Base-by-base conservation (phyloP, 2,888 invertebrate genomes). In the Polymixis lichenea region DNA sequence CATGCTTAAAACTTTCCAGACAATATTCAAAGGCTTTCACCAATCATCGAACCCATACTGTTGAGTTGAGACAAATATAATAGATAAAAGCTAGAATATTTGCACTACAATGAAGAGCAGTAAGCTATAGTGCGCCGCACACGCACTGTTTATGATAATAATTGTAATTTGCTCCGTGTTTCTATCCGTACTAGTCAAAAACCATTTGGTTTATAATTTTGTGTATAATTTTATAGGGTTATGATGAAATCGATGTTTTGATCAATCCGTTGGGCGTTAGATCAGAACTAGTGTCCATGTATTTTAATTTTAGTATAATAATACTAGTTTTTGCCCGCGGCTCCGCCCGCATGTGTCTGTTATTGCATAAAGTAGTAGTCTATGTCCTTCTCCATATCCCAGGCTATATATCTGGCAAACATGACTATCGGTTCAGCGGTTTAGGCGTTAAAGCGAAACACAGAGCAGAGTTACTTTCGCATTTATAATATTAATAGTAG, bases 111-210 rank as follows among this genome's bases (percentile, higher is more conserved):
- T 74, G 75, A 72, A 83, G 66, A 53, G 68, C 77, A 75, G 78
- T 80, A 75, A 77, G 76, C 60, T 28, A 13, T 32, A 66, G 49
- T 58, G 61, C 56, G 67, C 70, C 68, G 69, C 80, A 77, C 75
- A 79, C 82, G 87, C 90, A 86, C 83, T 89, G 89, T 86, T 85
- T 81, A 79, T 75, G 78, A 84, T 91, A 91, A 91, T 91, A 87
- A 89, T 88, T 76, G 86, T 88, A 89, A 90, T 91, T 92, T 91
- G 85, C 88, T 89, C 83, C 90, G 90, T 81, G 88, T 90, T 90
- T 88, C 80, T 85, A 88, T 87, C 38, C 32, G 32, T 15, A 62
- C n/a, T 25, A 65, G 7, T 65, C 25, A 13, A 25, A 65, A 38
- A n/a, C 9, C 9, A 43, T n/a, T n/a, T n/a, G n/a, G n/a, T n/a